Conservation (phyloP, 2,888 invertebrate genomes). For the Blomia tropicalis region DNA sequence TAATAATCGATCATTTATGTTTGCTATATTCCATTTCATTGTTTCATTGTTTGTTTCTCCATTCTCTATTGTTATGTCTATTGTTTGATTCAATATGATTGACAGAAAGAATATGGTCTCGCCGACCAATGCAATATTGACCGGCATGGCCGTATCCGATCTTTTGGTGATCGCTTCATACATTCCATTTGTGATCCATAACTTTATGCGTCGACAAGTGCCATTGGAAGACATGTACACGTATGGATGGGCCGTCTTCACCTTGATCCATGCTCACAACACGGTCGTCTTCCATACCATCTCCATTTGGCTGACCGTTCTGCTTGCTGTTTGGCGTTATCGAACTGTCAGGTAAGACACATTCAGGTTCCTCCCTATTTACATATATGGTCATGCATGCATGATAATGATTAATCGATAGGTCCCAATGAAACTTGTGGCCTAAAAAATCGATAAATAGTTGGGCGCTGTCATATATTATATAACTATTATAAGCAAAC, state of each 20-base stretch:
- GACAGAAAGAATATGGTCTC: constrained; percentile 70
- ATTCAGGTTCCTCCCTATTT: neutral
- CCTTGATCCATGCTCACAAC: constrained; percentile 77
- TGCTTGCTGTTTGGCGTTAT: constrained; percentile 70
- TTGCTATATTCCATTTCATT: neutral
- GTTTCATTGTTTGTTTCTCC: neutral
- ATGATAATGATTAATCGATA: neutral
- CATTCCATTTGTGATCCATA: constrained; percentile 69
- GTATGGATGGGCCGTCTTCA: constrained; percentile 64
- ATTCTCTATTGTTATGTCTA: neutral
- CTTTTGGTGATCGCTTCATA: constrained; percentile 76
- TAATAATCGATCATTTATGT: neutral
- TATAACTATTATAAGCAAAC: too few relatives aligned
- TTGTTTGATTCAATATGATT: neutral
- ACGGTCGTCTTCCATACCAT: constrained; percentile 73
- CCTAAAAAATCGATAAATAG: too few relatives aligned
- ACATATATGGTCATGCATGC: neutral
- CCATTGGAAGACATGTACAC: constrained; percentile 36
- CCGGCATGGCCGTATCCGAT: constrained; percentile 68
- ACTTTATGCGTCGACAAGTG: constrained; percentile 43
- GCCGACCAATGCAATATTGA: constrained; percentile 77
- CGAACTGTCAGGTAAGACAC: constrained; percentile 52
- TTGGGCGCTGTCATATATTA: too few relatives aligned
- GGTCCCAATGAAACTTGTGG: neutral
- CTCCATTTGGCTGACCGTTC: constrained; percentile 79